phyloP scores from a whole-genome alignment of 2,113 vertebrate genomes.

The Aplodontia rufa region DNA sequence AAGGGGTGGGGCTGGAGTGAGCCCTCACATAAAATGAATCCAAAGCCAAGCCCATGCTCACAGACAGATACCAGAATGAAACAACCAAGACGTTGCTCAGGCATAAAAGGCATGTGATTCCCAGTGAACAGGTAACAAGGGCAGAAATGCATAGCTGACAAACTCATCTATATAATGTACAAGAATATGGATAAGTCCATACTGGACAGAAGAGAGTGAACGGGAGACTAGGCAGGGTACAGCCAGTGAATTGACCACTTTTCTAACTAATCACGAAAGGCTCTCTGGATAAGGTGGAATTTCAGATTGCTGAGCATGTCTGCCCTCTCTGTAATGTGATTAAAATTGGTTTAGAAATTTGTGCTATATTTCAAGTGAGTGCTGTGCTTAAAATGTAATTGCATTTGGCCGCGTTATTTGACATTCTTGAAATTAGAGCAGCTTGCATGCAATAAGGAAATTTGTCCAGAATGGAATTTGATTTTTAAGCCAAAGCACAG shows the following conservation, averaged over 20 bases:
- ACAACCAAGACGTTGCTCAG: neutral
- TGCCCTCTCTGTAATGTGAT: constrained; percentile 74
- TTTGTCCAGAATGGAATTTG: constrained; percentile 74
- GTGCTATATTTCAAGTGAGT: constrained; percentile 74
- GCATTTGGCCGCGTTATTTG: constrained; percentile 68
- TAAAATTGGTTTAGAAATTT: constrained; percentile 77
- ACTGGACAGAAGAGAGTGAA: neutral
- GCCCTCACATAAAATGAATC: neutral
- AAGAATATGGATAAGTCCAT: neutral
- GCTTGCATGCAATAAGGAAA: constrained; percentile 73
- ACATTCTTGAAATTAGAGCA: constrained; percentile 76
- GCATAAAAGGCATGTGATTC: neutral
- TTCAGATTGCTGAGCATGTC: constrained; percentile 66
- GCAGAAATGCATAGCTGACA: neutral
- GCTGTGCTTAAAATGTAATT: constrained; percentile 74
- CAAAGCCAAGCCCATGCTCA: constrained; percentile 4
- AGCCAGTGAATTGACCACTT: constrained; percentile 40
- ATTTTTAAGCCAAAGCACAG: constrained; percentile 66
- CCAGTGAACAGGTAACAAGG: neutral
- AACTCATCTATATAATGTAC: neutral
- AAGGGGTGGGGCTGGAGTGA: neutral
- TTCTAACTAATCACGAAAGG: constrained; percentile 61
- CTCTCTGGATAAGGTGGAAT: constrained; percentile 53
- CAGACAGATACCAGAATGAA: neutral
- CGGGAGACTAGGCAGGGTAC: neutral